Base-by-base conservation (phyloP, 2,797 vertebrate species). In the Lagodon rhomboides region DNA sequence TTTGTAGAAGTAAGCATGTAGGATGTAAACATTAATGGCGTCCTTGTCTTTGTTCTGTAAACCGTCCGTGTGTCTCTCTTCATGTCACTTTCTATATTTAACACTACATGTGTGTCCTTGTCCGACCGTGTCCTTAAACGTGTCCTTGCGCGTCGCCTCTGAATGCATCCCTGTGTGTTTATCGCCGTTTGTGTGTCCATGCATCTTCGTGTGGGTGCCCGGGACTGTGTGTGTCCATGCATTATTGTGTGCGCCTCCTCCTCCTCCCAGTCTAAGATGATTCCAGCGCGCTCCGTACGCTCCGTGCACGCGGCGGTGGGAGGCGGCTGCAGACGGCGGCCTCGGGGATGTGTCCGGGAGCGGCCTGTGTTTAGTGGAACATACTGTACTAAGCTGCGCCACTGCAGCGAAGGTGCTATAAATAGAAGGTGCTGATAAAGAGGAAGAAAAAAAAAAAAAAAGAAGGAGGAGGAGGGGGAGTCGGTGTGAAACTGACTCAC, bases 391-490 rank as follows among this genome's bases (percentile, higher is more conserved):
- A 34, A 85, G 85, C 85, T 71, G 82, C 23, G 41, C 69, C 25
- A 80, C 85, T 87, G 87, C 91, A 90, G 92, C 84, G 73, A 88
- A 87, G 71, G 13, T 22, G 74, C 88, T 94, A 93, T 91, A 91
- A 93, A 94, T 94, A 94, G 94, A 93, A 86, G 73, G 68, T 69
- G 82, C 88, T 88, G 89, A 91, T 94, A 87, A 92, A 91, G 89
- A 75, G 53, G 80, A 79, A 85, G 82, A 73, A 76, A 70, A 74
- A 66, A 69, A 77, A 73, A 64, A 70, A 34, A 34, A 34, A 34
- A 73, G 55, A 70, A 73, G 60, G 67, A 30, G 4, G 7, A 34
- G 70, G 55, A 67, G 6, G 23, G n/a, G 71, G 79, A n/a, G 63
- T 76, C 66, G 23, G 77, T 68, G 82, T 86, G 83, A 88, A 87